Conservation (phyloP, 2,888 invertebrate genomes). For the Sepioteuthis lessoniana region DNA sequence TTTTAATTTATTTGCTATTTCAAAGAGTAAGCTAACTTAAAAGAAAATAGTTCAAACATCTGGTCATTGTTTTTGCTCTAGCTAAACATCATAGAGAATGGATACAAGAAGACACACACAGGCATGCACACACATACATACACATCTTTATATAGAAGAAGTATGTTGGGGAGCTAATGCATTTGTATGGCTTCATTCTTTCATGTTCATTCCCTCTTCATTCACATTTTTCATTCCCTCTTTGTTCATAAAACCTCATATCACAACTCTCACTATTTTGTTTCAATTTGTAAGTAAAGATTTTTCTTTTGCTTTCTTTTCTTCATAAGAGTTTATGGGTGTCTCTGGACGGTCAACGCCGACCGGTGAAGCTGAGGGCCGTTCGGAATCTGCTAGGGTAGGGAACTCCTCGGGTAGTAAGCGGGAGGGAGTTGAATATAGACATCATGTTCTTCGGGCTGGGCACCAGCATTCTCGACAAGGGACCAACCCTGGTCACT, state of each 20-base stretch:
- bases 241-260: background rate
- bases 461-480: slow-evolving; percentile 36
- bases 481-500: slow-evolving; percentile 24
- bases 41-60: too few relatives aligned
- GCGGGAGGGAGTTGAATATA: slow-evolving; percentile 39
- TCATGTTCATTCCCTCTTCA: too few relatives aligned
- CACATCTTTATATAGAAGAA: too few relatives aligned
- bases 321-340: background rate
- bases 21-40: too few relatives aligned
- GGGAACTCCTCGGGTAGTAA: slow-evolving; percentile 47
- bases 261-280: background rate
- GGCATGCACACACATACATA: too few relatives aligned
- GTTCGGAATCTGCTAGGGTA: slow-evolving; percentile 45
- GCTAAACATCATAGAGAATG: too few relatives aligned
- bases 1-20: too few relatives aligned
- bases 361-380: slow-evolving; percentile 6
- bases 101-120: too few relatives aligned
- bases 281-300: background rate
- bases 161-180: too few relatives aligned
- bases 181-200: too few relatives aligned
- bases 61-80: too few relatives aligned
- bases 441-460: slow-evolving; percentile 42
- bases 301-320: background rate
- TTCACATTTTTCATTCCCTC: background rate
- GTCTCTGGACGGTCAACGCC: background rate